Evolutionary conservation across 2,113 vertebrate species (phyloP).

Genomic region (Rhinolophus ferrumequinum): DNA sequence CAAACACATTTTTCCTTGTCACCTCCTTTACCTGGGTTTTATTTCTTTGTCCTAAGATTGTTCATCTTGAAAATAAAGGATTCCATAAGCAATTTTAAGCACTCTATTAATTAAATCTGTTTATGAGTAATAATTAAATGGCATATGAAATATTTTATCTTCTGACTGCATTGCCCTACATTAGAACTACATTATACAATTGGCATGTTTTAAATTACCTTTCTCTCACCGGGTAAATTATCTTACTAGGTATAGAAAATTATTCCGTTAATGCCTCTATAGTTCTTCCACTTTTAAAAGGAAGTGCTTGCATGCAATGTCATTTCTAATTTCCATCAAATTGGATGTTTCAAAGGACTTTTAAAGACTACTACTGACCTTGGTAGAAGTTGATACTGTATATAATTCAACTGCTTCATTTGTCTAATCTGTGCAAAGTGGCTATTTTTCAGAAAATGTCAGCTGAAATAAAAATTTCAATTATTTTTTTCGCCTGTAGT

Average conservation of each 20-base stretch:
- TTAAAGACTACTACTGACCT: slow-evolving; percentile 41
- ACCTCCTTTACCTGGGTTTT: neutral
- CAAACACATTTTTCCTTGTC: neutral
- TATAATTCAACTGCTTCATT: slow-evolving; percentile 42
- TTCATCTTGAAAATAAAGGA: slow-evolving; percentile 42
- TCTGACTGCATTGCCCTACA: neutral
- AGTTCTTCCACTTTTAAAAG: slow-evolving; percentile 49
- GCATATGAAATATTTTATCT: slow-evolving; percentile 26
- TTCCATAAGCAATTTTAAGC: slow-evolving; percentile 21
- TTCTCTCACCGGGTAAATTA: slow-evolving; percentile 29
- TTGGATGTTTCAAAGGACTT: slow-evolving; percentile 50
- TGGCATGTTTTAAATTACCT: slow-evolving; percentile 55
- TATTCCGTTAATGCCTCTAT: slow-evolving; percentile 34
- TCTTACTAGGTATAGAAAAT: slow-evolving; percentile 32
- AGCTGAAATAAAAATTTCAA: slow-evolving; percentile 67
- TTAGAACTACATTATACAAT: slow-evolving; percentile 34
- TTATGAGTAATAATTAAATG: slow-evolving; percentile 8
- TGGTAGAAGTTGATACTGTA: slow-evolving; percentile 38
- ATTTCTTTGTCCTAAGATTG: neutral
- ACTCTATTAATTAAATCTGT: slow-evolving; percentile 34
- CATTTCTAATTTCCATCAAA: slow-evolving; percentile 73
- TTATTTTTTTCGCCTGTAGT: slow-evolving; percentile 47
- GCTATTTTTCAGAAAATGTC: neutral
- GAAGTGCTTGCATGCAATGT: slow-evolving; percentile 20
- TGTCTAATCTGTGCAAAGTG: slow-evolving; percentile 45